Evolutionary conservation across 2,888 invertebrate genomes (phyloP), one percentile per base, ranked within the genome.

Genomic region (Trichopoda pennipes): DNA sequence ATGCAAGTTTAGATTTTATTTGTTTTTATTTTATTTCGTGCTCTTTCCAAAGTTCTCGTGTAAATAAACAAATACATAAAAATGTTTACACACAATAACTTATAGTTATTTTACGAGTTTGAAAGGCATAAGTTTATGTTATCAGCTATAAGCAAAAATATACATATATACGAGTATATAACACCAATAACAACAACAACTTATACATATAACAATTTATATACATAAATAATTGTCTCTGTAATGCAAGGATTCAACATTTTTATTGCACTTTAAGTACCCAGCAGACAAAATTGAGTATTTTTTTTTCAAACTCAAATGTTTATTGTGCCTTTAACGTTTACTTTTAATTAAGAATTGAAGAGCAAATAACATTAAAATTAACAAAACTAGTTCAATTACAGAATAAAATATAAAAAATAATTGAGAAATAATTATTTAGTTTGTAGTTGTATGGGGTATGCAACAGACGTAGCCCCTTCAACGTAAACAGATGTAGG

Each of bases 81-180:
- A 58, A 70, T 70, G 70, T 70, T 64, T 64, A 51, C 70, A 72
- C 70, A 58, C 60, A 53, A 72, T 68, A 78, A 72, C 47, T 72
- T 72, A 64, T 32, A 51, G 44, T 78, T 72, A 72, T 64, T 64
- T 77, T 47, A 64, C 51, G 64, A 28, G 49, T 42, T 19, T 78
- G 51, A 58, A 35, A 35, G 47, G 35, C 58, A 58, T n/a, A 35
- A 17, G 70, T 70, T 58, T 49, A 16, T 32, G 17, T 56, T 16
- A 23, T 10, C 9, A 23, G 10, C 28, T 28, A 44, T 16, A 2
- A 12, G 17, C 23, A 61, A 23, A 55, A 55, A 55, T n/a, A n/a
- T n/a, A n/a, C n/a, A n/a, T n/a, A n/a, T n/a, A 55, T 12, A 66
- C 23, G 23, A 53, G 14, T n/a, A n/a, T n/a, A n/a, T n/a, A n/a